phyloP scores from a whole-genome alignment of 1,140 invertebrate species.

The Diplogasteroides magnus region DNA sequence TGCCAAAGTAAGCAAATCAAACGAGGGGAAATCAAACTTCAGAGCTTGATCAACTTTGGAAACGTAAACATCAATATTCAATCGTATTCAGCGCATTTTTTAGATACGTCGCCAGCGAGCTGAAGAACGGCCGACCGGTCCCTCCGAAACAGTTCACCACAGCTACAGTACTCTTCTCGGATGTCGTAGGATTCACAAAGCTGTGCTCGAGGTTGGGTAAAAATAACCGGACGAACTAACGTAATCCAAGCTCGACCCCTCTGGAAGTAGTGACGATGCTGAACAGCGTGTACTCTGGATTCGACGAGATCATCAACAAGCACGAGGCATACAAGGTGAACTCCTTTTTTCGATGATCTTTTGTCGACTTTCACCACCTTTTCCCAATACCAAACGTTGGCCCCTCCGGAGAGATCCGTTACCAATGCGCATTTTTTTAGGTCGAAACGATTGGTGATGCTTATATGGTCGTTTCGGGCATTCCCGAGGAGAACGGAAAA shows the following conservation, averaged over 20 bases:
- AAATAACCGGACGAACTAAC: slow-evolving; percentile 84
- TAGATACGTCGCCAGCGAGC: slow-evolving; percentile 52
- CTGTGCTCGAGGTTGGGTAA: slow-evolving; percentile 56
- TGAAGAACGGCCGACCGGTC: slow-evolving; percentile 51
- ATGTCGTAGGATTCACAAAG: slow-evolving; percentile 79
- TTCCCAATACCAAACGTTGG: background rate
- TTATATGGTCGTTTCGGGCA: slow-evolving; percentile 77
- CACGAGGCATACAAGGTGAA: slow-evolving; percentile 57
- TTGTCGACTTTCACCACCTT: no score
- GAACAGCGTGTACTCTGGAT: slow-evolving; percentile 58
- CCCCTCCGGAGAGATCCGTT: no score
- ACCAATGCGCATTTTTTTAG: slow-evolving; percentile 60
- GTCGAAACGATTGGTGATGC: slow-evolving; percentile 94
- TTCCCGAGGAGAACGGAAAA: slow-evolving; percentile 62
- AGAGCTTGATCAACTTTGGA: slow-evolving; percentile 7
- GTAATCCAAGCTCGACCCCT: slow-evolving; percentile 66
- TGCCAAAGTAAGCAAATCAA: slow-evolving; percentile 33
- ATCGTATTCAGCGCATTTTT: slow-evolving; percentile 6
- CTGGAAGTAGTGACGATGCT: slow-evolving; percentile 56
- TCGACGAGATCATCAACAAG: slow-evolving; percentile 54
- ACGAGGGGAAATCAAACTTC: background rate
- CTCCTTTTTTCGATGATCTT: no score
- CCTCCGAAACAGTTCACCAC: slow-evolving; percentile 48
- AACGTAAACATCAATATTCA: background rate
- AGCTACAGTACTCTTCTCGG: slow-evolving; percentile 85